Evolutionary conservation across 2,797 vertebrate genomes (phyloP).

Genomic region (Sparidentex hasta): DNA sequence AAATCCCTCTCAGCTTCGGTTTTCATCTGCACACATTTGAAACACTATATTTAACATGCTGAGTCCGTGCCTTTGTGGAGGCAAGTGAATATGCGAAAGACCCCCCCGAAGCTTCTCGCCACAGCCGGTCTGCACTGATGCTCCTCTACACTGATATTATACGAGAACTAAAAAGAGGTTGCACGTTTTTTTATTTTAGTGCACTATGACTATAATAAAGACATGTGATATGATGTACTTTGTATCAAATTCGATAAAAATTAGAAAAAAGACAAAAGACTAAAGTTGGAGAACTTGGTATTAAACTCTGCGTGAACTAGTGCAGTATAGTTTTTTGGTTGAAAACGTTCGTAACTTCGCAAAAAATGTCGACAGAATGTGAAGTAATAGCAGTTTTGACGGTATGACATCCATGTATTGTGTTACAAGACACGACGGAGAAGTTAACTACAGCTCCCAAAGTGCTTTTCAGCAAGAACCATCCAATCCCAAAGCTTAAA

Average conservation of each 20-base stretch:
- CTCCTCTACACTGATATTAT: not conserved
- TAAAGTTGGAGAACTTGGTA: not conserved
- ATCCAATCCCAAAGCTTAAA: not conserved
- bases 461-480: not conserved
- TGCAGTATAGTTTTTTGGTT: too few species aligned
- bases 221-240: too few species aligned
- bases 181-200: too few species aligned
- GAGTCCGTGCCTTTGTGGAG: slow-evolving; percentile 8
- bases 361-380: too few species aligned
- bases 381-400: too few species aligned
- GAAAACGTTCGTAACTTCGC: too few species aligned
- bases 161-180: not conserved
- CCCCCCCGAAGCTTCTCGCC: not conserved
- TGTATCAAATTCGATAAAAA: too few species aligned
- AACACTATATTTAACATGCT: slow-evolving; percentile 15
- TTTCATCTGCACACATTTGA: slow-evolving; percentile 27
- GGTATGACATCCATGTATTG: too few species aligned
- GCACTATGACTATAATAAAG: too few species aligned
- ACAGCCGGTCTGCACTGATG: not conserved
- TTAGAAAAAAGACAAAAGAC: too few species aligned
- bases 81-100: not conserved
- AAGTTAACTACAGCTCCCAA: not conserved
- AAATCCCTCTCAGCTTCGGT: slow-evolving; percentile 13
- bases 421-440: not conserved
- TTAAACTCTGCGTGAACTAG: not conserved